phyloP scores from a whole-genome alignment of 2,113 vertebrate species.

The Zosterops pallidus region DNA sequence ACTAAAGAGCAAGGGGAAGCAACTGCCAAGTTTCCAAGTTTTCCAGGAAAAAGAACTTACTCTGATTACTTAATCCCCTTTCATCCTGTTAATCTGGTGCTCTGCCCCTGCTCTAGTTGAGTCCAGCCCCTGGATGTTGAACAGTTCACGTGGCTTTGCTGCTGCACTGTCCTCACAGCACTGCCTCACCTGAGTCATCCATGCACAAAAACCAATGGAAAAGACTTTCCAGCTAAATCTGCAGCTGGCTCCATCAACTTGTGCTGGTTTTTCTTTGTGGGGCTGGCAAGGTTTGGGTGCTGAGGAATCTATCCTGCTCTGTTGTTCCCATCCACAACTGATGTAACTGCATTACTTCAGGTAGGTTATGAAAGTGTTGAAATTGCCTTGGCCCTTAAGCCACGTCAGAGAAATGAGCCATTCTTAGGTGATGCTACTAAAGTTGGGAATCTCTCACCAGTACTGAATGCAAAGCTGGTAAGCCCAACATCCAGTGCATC shows the following conservation, averaged over 20 bases:
- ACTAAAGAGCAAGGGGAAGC: neutral
- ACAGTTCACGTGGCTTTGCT: neutral
- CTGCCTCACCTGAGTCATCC: neutral
- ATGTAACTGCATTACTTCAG: neutral
- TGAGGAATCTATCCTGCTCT: neutral
- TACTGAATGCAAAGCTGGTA: neutral
- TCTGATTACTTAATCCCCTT: neutral
- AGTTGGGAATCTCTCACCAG: neutral
- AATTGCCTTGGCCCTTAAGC: neutral
- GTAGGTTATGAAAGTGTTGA: neutral
- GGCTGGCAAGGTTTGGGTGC: neutral
- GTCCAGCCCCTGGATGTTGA: neutral
- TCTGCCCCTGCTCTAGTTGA: neutral
- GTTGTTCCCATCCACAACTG: accelerated
- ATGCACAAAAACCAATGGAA: neutral
- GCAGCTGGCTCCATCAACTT: neutral
- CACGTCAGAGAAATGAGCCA: neutral
- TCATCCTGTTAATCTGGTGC: neutral
- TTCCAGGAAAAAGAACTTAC: neutral
- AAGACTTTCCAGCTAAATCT: neutral
- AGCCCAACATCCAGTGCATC: neutral
- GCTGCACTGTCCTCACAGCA: neutral
- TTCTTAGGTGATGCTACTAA: neutral
- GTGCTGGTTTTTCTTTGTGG: neutral
- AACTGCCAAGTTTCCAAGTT: neutral